Evolutionary conservation across 2,113 vertebrate genomes (phyloP).

Genomic region (Pseudolaguvia tuberculata): DNA sequence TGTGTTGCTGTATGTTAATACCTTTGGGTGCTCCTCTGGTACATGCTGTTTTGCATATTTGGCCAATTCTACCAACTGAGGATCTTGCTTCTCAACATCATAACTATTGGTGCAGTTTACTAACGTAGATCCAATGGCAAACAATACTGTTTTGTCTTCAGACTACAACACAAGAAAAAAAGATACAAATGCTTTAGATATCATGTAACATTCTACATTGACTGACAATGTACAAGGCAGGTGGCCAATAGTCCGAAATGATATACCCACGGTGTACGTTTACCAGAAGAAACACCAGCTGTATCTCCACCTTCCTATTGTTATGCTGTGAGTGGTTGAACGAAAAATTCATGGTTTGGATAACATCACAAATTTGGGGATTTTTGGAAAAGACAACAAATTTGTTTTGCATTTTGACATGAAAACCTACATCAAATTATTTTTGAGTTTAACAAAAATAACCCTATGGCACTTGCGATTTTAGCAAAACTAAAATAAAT

Average conservation of each 20-base stretch:
- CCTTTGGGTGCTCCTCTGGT: slow-evolving; percentile 95
- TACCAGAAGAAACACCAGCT: background rate
- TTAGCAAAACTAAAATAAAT: no score
- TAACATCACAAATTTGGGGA: no score
- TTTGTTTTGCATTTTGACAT: no score
- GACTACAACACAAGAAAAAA: slow-evolving; percentile 67
- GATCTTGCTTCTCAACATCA: slow-evolving; percentile 85
- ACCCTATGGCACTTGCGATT: no score
- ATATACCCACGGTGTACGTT: background rate
- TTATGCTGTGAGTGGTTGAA: background rate
- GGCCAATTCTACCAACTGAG: slow-evolving; percentile 94
- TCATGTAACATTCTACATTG: background rate
- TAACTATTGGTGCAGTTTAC: slow-evolving; percentile 98
- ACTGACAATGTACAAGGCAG: background rate
- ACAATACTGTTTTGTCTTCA: slow-evolving; percentile 88
- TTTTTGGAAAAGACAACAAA: no score
- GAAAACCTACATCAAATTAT: no score
- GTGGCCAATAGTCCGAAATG: background rate
- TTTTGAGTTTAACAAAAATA: no score
- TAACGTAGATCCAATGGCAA: slow-evolving; percentile 84
- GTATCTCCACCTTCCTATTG: background rate
- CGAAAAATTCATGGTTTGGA: no score
- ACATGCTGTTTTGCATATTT: slow-evolving; percentile 97
- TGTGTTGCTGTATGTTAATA: slow-evolving; percentile 44
- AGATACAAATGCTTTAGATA: background rate